phyloP scores from a whole-genome alignment of 2,888 invertebrate species.

The Hyposoter dolosus region DNA sequence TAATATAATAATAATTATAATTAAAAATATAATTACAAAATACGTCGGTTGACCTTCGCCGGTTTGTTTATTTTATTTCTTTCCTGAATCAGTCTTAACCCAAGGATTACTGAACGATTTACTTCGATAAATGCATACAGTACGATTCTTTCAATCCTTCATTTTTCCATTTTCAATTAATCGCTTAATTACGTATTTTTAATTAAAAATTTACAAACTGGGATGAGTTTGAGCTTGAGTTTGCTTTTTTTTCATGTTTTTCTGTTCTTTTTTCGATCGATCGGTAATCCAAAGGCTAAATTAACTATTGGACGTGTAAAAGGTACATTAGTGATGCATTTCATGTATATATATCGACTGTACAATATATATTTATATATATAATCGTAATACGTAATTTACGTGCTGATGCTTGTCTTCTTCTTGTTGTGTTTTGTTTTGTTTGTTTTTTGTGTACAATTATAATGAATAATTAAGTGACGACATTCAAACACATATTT shows the following conservation, averaged over 20 bases:
- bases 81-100: constrained; percentile 80
- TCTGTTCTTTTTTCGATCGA: constrained; percentile 34
- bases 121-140: constrained; percentile 55
- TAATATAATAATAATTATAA: constrained; percentile 56
- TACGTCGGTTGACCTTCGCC: constrained; percentile 78
- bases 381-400: constrained; percentile 46
- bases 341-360: constrained; percentile 22
- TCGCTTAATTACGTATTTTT: constrained; percentile 3
- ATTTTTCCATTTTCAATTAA: constrained; percentile 27
- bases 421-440: not conserved
- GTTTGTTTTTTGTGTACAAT: constrained; percentile 19
- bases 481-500: constrained; percentile 48
- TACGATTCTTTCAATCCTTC: constrained; percentile 13
- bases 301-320: constrained; percentile 71
- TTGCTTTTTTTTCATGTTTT: not conserved
- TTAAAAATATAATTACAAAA: constrained; percentile 79
- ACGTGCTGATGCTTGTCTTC: constrained; percentile 38
- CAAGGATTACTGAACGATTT: constrained; percentile 75
- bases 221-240: constrained; percentile 10
- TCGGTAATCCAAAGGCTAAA: constrained; percentile 79
- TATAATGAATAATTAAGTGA: constrained; percentile 61
- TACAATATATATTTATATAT: constrained; percentile 46
- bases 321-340: constrained; percentile 74
- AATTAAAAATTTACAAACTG: constrained; percentile 17
- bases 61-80: constrained; percentile 66